These are phyloP conservation scores for Drosophila fulvimacula DNA, from an alignment of 2,888 invertebrate species.

Conservation along the genomic window DNA sequence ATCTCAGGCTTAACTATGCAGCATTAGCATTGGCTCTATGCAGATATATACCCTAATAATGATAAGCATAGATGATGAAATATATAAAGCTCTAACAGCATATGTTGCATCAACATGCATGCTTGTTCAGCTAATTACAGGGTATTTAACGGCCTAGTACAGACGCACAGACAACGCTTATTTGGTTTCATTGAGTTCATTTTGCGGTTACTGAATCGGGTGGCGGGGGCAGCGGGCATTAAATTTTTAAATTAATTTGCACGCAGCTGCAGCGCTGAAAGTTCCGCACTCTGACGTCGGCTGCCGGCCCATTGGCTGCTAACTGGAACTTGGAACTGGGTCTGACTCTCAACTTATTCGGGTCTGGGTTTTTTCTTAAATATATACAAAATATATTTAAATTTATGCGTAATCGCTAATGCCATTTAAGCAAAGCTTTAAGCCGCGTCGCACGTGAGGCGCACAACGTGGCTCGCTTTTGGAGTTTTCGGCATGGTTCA, in stretches of 20 bases:
- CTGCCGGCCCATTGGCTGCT: not conserved
- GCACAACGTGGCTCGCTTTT: constrained; percentile 45
- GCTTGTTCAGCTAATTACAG: not conserved
- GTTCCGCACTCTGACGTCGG: constrained; percentile 55
- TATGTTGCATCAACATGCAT: not conserved
- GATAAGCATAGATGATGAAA: not conserved
- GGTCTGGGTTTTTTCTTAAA: constrained; percentile 36
- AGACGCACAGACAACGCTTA: not conserved
- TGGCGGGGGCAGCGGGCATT: not conserved
- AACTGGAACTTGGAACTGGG: constrained; percentile 37
- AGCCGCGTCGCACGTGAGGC: constrained; percentile 60
- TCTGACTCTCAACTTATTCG: constrained; percentile 2
- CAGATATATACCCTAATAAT: not conserved
- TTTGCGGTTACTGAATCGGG: not conserved
- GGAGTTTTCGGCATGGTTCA: constrained; percentile 54
- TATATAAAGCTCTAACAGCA: not conserved
- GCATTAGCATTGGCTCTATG: not conserved
- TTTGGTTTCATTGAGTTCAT: constrained; percentile 20
- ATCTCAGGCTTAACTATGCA: not conserved
- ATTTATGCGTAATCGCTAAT: constrained; percentile 10
- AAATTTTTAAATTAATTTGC: constrained; percentile 60
- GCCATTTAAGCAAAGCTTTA: not conserved
- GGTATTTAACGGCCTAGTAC: constrained; percentile 7
- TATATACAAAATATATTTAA: not conserved
- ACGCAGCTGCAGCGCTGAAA: constrained; percentile 50